Conservation (phyloP, 1,140 invertebrate genomes). For the Drosophila bifasciata region DNA sequence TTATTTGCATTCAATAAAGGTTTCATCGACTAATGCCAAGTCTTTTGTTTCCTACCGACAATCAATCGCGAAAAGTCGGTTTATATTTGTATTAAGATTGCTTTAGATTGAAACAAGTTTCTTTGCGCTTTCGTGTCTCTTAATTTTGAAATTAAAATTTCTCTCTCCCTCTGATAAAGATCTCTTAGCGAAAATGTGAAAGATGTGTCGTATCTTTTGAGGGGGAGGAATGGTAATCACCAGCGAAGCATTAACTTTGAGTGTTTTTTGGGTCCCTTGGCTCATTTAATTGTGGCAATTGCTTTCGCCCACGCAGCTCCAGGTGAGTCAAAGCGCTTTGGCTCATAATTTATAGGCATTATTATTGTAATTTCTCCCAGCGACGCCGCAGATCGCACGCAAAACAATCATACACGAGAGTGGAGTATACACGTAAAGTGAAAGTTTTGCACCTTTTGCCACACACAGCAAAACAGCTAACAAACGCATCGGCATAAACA, state of each 20-base stretch:
- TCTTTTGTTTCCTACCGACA: constrained; percentile 26
- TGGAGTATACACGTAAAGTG: constrained; percentile 71
- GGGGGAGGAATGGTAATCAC: constrained; percentile 34
- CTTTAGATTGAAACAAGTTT: constrained; percentile 38
- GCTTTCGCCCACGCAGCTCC: constrained; percentile 57
- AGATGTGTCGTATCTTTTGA: constrained; percentile 21
- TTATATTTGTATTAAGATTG: background rate
- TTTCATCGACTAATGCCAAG: constrained; percentile 26
- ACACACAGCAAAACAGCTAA: constrained; percentile 36
- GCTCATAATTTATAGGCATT: constrained; percentile 75
- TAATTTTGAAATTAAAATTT: constrained; percentile 29
- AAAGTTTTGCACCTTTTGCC: constrained; percentile 76
- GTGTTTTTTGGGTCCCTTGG: constrained; percentile 41
- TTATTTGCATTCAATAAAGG: constrained; percentile 51
- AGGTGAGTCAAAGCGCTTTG: constrained; percentile 45
- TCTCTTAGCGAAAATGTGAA: constrained; percentile 13
- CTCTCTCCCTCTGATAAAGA: constrained; percentile 7
- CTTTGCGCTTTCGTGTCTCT: constrained; percentile 56
- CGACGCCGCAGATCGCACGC: constrained; percentile 62
- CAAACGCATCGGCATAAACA: constrained; percentile 65
- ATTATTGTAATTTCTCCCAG: constrained; percentile 77
- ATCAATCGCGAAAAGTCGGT: constrained; percentile 23
- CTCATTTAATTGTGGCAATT: constrained; percentile 69
- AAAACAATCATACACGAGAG: constrained; percentile 77
- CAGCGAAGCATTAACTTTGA: constrained; percentile 33